Evolutionary conservation across 2,113 vertebrate species (phyloP), one percentile per base, ranked within the genome.

Genomic region (Sceloporus tristichus): DNA sequence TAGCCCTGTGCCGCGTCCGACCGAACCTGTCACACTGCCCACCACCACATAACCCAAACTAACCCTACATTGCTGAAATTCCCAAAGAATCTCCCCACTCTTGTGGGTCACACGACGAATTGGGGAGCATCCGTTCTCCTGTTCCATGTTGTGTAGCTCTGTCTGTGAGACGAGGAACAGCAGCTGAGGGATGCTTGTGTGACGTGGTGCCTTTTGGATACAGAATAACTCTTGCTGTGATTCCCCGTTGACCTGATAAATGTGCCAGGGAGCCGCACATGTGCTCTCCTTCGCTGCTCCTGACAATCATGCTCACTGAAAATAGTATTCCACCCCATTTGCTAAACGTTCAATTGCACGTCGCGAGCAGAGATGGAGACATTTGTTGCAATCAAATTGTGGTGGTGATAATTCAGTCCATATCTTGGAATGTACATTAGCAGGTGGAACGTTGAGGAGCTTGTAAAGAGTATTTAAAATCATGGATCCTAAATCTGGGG

Each of bases 31-130:
- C 68, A 27, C 68, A 27, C 10, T 91, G 92, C 92, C 87, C 92
- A 92, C 79, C 85, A 2, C 91, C 91, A 14, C 42, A 0, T 94
- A 94, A 87, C 91, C 85, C n/a, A 87, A 92, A 94, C 95, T 94
- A 95, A 94, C 93, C 0, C 0, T 48, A 76, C 78, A 80, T 54
- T 82, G 87, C 21, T 1, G 13, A 0, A 2, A 23, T 73, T 56
- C 79, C 0, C 0, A 29, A 84, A 40, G 0, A 0, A 0, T 66
- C 81, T 82, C 0, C 0, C 53, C 79, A 27, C 62, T 7, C 81
- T 34, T 40, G 38, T n/a, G 88, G 73, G 48, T 78, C 19, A 27
- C 14, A 1, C 11, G 65, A 40, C 38, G 70, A 13, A 27, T 42
- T 25, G 70, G 4, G 11, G 34, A 42, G 40, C n/a, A 65, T 9